Percentiles rank a stretch among this genome's conserved stretches.
Evolutionary conservation across 2,113 vertebrate species (phyloP).

Genomic region (Plecotus auritus): DNA sequence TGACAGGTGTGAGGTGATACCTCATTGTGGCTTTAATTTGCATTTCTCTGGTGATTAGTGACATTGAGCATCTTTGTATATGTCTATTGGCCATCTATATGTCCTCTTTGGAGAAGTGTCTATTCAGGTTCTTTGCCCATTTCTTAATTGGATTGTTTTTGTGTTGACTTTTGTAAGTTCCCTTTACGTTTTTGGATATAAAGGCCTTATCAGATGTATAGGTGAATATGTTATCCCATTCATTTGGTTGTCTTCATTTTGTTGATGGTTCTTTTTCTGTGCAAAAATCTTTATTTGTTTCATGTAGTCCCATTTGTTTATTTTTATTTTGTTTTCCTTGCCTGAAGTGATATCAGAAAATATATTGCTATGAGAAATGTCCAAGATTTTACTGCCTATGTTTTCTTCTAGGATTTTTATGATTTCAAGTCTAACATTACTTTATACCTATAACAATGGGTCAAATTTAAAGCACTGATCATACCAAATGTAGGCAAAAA

Average conservation of each 20-base stretch:
- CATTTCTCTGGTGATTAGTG: background rate
- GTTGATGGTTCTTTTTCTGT: background rate
- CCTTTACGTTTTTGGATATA: background rate
- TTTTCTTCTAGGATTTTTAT: background rate
- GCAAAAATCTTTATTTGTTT: background rate
- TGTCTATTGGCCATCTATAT: no score
- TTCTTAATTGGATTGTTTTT: background rate
- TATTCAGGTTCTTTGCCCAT: background rate
- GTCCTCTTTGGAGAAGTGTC: background rate
- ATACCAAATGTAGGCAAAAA: background rate
- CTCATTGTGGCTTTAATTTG: background rate
- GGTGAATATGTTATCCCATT: background rate
- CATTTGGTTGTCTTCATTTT: background rate
- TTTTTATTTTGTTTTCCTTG: background rate
- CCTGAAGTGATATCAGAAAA: background rate
- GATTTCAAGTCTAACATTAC: background rate
- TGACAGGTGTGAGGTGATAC: background rate
- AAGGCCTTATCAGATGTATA: background rate
- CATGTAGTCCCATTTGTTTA: background rate
- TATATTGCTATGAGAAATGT: background rate
- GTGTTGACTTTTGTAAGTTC: background rate
- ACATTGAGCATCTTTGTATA: background rate
- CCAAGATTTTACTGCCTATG: background rate
- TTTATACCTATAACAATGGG: background rate
- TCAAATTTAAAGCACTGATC: background rate